Evolutionary conservation across 1,140 invertebrate species (phyloP).

Genomic region (Zaprionus ornatus): DNA sequence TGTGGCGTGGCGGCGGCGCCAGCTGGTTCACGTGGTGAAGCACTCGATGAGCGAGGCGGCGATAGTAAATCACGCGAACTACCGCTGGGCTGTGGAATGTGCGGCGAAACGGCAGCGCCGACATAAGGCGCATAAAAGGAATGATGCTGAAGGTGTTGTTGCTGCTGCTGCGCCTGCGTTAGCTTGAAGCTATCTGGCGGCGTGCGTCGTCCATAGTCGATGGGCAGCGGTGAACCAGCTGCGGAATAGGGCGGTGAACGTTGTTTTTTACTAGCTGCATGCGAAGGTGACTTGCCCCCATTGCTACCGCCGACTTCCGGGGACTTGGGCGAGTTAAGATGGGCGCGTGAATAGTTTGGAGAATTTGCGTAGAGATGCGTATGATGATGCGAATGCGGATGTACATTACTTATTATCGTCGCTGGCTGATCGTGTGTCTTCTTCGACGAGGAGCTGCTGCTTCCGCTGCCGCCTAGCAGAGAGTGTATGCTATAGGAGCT

Average conservation of each 20-base stretch:
- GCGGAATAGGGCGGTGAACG: constrained; percentile 74
- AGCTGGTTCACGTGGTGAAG: constrained; percentile 60
- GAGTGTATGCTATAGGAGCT: constrained; percentile 92
- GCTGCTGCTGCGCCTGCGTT: constrained; percentile 30
- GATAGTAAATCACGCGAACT: constrained; percentile 59
- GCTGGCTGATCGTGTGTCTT: constrained; percentile 61
- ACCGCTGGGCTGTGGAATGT: constrained; percentile 48
- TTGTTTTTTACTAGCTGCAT: constrained; percentile 64
- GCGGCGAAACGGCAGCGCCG: constrained; percentile 43
- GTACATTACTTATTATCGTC: constrained; percentile 70
- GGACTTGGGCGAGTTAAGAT: constrained; percentile 71
- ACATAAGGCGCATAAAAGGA: constrained; percentile 64
- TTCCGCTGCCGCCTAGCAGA: constrained; percentile 86
- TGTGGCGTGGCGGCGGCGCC: constrained; percentile 58
- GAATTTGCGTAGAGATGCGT: constrained; percentile 46
- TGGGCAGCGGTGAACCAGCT: constrained; percentile 62
- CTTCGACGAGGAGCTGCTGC: constrained; percentile 47
- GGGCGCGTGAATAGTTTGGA: constrained; percentile 55
- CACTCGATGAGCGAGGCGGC: constrained; percentile 63
- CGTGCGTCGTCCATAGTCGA: constrained; percentile 61
- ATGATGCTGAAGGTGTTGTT: constrained; percentile 37
- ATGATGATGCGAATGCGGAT: constrained; percentile 52
- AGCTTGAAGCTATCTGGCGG: constrained; percentile 51
- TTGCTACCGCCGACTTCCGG: constrained; percentile 67
- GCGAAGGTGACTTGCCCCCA: constrained; percentile 75